Conservation (phyloP, 2,888 invertebrate genomes). For the Drosophila subquinaria region DNA sequence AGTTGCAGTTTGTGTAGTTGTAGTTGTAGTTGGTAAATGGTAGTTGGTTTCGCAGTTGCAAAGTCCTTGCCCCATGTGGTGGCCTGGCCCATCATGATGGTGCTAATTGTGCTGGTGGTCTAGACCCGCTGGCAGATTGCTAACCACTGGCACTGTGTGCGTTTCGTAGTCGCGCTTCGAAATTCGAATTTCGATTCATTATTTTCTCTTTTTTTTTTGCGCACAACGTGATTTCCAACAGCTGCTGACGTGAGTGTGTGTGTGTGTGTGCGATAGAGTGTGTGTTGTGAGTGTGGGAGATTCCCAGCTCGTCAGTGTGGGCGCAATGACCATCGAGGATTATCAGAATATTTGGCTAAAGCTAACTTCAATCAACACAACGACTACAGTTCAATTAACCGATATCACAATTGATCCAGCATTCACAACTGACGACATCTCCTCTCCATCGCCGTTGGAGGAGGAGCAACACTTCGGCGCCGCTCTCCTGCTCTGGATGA, state of each 20-base stretch:
- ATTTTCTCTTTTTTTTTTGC: neutral
- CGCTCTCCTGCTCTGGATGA: slow-evolving; percentile 87
- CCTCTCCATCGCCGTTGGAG: neutral
- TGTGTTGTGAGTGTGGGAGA: slow-evolving; percentile 38
- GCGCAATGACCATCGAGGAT: slow-evolving; percentile 35
- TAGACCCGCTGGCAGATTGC: slow-evolving; percentile 63
- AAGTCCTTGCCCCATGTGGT: slow-evolving; percentile 55
- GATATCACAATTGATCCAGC: slow-evolving; percentile 6
- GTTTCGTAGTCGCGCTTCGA: slow-evolving; percentile 56
- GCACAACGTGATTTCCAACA: slow-evolving; percentile 30
- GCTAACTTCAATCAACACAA: slow-evolving; percentile 14
- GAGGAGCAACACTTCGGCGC: slow-evolving; percentile 32
- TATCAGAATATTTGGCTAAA: slow-evolving; percentile 27
- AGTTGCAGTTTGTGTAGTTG: slow-evolving; percentile 17
- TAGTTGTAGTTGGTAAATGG: neutral
- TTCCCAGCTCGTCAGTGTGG: slow-evolving; percentile 41
- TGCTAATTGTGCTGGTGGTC: slow-evolving; percentile 22
- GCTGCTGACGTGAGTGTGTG: slow-evolving; percentile 22
- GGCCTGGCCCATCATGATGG: slow-evolving; percentile 12
- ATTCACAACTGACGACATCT: slow-evolving; percentile 4
- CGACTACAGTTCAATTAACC: neutral
- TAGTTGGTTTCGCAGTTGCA: slow-evolving; percentile 13
- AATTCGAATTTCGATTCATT: slow-evolving; percentile 13
- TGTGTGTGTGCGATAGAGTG: neutral
- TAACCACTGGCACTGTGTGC: slow-evolving; percentile 56